These are phyloP conservation scores for Xerus inauris DNA, from an alignment of 2,113 vertebrate genomes.

Conservation along the genomic window DNA sequence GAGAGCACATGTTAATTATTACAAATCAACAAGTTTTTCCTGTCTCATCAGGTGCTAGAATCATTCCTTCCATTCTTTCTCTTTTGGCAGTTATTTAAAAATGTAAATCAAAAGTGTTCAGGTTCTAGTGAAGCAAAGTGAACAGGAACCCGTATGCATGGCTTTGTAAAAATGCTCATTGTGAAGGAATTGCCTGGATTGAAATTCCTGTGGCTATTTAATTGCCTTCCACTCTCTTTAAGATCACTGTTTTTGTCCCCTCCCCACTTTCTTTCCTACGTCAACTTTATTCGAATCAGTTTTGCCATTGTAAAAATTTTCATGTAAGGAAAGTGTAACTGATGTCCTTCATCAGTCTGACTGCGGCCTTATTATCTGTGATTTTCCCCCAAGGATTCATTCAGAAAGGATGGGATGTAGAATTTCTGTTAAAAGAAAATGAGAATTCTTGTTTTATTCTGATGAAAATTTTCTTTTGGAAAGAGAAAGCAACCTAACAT, in stretches of 20 bases:
- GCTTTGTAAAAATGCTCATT: neutral
- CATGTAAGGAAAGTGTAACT: neutral
- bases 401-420: neutral
- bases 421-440: neutral
- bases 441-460: neutral
- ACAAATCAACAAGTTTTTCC: slow-evolving; percentile 12
- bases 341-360: neutral
- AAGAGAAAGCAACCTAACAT: neutral
- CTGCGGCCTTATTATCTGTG: neutral
- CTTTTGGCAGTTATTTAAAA: slow-evolving; percentile 6
- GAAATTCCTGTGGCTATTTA: neutral
- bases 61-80: neutral
- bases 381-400: slow-evolving; percentile 1
- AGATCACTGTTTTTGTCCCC: neutral
- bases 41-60: neutral
- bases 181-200: neutral
- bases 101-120: neutral
- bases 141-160: neutral
- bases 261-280: neutral
- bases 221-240: neutral
- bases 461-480: slow-evolving; percentile 29
- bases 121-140: neutral
- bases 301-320: slow-evolving; percentile 25
- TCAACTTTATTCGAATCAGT: neutral
- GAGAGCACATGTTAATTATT: slow-evolving; percentile 29